Conservation (phyloP, 2,113 vertebrate species). For the Tachycineta bicolor region DNA sequence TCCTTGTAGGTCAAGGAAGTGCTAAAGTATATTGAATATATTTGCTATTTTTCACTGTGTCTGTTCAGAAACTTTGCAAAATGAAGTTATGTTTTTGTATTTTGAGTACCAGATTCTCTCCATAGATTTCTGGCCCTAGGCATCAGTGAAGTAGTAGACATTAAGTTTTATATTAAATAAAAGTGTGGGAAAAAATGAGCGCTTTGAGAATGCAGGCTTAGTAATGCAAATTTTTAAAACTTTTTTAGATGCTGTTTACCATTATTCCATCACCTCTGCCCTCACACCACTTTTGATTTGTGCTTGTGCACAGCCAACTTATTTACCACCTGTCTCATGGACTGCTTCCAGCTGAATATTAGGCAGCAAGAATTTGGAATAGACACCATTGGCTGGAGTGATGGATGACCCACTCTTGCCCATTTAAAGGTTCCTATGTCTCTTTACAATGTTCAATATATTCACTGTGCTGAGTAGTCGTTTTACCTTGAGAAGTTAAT, state of each 20-base stretch:
- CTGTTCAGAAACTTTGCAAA: constrained; percentile 19
- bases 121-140: neutral
- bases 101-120: neutral
- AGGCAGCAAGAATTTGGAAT: neutral
- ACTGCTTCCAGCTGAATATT: neutral
- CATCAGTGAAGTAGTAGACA: neutral
- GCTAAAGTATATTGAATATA: neutral
- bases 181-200: neutral
- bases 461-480: neutral
- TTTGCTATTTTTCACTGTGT: neutral
- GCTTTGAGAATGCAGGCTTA: neutral
- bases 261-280: neutral
- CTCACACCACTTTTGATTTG: constrained; percentile 21
- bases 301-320: neutral
- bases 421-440: constrained; percentile 22
- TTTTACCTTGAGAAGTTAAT: constrained; percentile 61
- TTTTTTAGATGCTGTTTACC: neutral
- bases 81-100: neutral
- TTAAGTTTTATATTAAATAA: neutral
- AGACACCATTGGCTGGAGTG: neutral
- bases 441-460: neutral
- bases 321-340: neutral
- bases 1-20: neutral
- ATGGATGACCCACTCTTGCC: constrained; percentile 6
- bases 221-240: neutral